Evolutionary conservation across 2,797 vertebrate species (phyloP), one percentile per base, ranked within the genome.

Genomic region (Bufotes viridis): DNA sequence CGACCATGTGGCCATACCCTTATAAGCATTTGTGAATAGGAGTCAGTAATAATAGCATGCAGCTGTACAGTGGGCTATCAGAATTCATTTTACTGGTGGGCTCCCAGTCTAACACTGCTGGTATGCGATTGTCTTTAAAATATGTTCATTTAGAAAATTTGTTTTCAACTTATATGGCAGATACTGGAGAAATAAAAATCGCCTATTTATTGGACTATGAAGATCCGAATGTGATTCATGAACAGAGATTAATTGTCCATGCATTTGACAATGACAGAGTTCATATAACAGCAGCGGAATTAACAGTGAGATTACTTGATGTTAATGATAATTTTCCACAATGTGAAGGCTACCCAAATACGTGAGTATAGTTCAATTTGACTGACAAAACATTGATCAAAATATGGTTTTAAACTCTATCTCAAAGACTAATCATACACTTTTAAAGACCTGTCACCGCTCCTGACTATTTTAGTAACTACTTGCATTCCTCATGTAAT

Each of bases 171-270:
- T 55, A 78, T 20, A 69, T 34, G 51, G 12, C 69, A 91, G 70
- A 81, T n/a, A 81, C 75, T 6, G 91, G 81, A 81, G 90, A 92
- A 18, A 72, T 91, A 24, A 91, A 29, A 75, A 13, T 78, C 72
- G 72, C 87, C 15, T 91, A 88, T 72, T 88, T 15, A 29, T 65
- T 91, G 42, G 90, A 90, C 63, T 91, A 55, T n/a, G 90, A 92
- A 9, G 24, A 82, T 8, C 20, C 53, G 81, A 20, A 12, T 69
- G 29, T 13, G 29, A 74, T 85, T 69, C 84, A 86, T 29, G 67
- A 88, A 42, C 90, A 81, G 26, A 0, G 69, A 69, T 80, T 92
- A 10, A 42, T 90, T 76, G 0, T 91, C 22, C 92, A 89, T 91
- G 85, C 7, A 75, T 92, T 86, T 55, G 88, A 92, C 26, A 87